These are phyloP conservation scores for Sturnira hondurensis DNA, from an alignment of 2,113 vertebrate genomes.

Conservation along the genomic window DNA sequence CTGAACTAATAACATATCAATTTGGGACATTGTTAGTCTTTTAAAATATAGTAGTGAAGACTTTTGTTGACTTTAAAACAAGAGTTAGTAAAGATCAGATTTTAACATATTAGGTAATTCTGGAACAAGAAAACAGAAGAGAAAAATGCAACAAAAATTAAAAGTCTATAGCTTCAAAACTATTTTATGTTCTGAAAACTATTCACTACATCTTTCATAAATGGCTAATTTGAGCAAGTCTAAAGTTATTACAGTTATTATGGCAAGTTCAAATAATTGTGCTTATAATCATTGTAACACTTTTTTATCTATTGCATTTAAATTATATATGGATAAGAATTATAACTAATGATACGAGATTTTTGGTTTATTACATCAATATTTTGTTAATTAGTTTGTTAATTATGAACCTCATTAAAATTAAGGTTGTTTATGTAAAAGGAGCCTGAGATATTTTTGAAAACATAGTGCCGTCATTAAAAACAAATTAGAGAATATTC, in stretches of 20 bases:
- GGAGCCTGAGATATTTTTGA: background rate
- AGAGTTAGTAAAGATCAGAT: background rate
- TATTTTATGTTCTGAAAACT: background rate
- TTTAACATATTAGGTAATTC: constrained; percentile 29
- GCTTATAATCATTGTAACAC: background rate
- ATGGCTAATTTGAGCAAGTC: background rate
- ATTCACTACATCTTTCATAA: background rate
- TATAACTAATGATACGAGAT: background rate
- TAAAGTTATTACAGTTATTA: background rate
- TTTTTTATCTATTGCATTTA: constrained; percentile 5
- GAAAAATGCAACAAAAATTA: background rate
- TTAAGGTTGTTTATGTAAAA: background rate
- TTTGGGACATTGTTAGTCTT: background rate
- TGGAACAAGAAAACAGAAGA: background rate
- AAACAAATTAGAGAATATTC: background rate
- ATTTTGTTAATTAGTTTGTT: background rate
- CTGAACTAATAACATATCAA: constrained; percentile 50
- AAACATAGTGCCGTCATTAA: background rate
- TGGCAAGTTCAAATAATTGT: background rate
- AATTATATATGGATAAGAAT: background rate
- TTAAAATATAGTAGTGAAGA: constrained; percentile 13
- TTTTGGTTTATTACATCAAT: background rate
- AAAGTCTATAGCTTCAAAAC: background rate
- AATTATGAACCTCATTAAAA: constrained; percentile 19
- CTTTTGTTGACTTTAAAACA: constrained; percentile 44